Base-by-base conservation (phyloP, 2,797 vertebrate genomes). In the Manis pentadactyla region DNA sequence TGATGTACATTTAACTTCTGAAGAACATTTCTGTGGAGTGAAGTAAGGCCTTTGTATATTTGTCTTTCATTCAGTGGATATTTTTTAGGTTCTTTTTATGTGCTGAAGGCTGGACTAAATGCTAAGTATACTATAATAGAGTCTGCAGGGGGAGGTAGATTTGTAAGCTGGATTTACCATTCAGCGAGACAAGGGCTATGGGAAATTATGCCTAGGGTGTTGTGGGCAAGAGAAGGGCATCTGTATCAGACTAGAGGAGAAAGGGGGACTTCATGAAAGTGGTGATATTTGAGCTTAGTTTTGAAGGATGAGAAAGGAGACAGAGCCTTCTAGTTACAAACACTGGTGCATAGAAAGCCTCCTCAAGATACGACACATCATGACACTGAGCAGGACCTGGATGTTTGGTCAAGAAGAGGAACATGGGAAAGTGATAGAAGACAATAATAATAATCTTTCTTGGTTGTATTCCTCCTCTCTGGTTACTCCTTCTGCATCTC, bases 11-110 rank as follows among this genome's bases (percentile, higher is more conserved):
- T 96, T 55, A 92, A 37, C 49, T 69, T 92, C 94, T 91, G 91
- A 37, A 79, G 90, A 49, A 93, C 74, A 95, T 96, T 95, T 92
- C 94, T 97, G 9, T 12, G 18, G 63, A 79, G 85, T 93, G 85
- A 97, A 92, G 73, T 91, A 96, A 97, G 88, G 81, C 88, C 86
- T 94, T 64, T 69, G 53, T 29, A 14, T 88, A 31, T 77, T 53
- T 95, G 86, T 88, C 78, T 88, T 93, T 73, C 78, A 86, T 69
- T 79, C 51, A 73, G 3, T 4, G 9, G 74, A 18, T 46, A 53
- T 73, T 53, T 81, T 66, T 19, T 46, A 82, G 57, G 39, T 27
- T 66, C 63, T 96, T 71, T 69, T 29, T 84, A 12, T 31, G 29
- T 84, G 53, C 75, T 53, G 75, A 63, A 27, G 55, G 31, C 31